Conservation (phyloP, 2,888 invertebrate genomes). For the Pristionchus entomophagus region DNA sequence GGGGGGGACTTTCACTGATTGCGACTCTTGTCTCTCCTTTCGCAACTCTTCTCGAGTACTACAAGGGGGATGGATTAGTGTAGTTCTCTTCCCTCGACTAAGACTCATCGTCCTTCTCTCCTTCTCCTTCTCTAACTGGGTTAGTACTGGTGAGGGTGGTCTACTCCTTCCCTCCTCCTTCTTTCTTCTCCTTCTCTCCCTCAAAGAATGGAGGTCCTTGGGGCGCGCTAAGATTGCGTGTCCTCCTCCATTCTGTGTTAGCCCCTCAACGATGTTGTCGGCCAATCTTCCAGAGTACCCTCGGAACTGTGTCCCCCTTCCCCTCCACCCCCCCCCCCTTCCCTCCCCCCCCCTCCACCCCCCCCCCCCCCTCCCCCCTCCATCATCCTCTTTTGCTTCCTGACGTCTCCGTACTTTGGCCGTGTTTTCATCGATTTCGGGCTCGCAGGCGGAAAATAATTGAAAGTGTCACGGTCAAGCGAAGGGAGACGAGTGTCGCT, state of each 20-base stretch:
- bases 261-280: background rate
- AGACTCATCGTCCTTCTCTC: background rate
- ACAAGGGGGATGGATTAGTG: background rate
- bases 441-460: background rate
- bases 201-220: constrained; percentile 20
- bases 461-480: constrained; percentile 12
- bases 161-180: background rate
- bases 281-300: constrained; percentile 1
- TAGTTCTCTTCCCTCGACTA: background rate
- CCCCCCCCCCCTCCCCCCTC: background rate
- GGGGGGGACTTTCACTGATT: background rate
- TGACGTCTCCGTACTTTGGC: background rate
- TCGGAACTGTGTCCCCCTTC: background rate
- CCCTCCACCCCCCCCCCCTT: background rate
- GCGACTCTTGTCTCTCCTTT: background rate
- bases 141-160: constrained; percentile 40
- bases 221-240: background rate
- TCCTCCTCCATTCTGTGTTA: background rate
- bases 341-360: background rate
- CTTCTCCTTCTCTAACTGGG: constrained; percentile 35
- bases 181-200: background rate
- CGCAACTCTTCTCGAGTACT: constrained; percentile 34
- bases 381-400: background rate
- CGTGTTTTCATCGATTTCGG: constrained; percentile 22
- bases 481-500: background rate